Percentiles rank a stretch among this genome's conserved stretches.
These are phyloP conservation scores for Notocelia uddmanniana DNA, from an alignment of 2,888 invertebrate genomes.

Conservation along the genomic window DNA sequence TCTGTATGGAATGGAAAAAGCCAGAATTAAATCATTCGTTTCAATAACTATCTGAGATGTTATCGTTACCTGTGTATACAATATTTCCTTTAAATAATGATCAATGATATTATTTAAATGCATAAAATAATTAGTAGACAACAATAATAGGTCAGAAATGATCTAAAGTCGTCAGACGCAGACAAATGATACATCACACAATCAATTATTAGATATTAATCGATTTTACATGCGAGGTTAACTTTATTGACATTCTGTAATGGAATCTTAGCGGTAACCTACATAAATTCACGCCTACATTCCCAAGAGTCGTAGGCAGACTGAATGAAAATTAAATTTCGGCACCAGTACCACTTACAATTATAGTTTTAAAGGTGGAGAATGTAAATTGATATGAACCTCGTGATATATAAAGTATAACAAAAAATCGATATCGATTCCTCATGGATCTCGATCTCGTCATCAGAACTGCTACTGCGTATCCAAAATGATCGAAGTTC, in stretches of 20 bases:
- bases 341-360: too few species aligned
- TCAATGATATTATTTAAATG: neutral
- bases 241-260: neutral
- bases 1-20: neutral
- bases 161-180: neutral
- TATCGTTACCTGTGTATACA: neutral
- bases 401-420: too few species aligned
- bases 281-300: too few species aligned
- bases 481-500: too few species aligned
- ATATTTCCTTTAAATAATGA: neutral
- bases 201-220: conserved; percentile 1
- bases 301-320: too few species aligned
- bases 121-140: neutral
- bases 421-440: too few species aligned
- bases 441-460: too few species aligned
- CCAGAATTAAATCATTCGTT: neutral
- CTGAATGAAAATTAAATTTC: too few species aligned
- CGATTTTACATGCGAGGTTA: neutral
- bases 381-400: too few species aligned
- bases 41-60: neutral
- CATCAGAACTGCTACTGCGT: too few species aligned
- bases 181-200: neutral
- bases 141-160: conserved; percentile 2
- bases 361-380: too few species aligned
- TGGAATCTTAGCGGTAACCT: neutral